Evolutionary conservation across 2,113 vertebrate species (phyloP).

Genomic region (Isurus oxyrinchus): DNA sequence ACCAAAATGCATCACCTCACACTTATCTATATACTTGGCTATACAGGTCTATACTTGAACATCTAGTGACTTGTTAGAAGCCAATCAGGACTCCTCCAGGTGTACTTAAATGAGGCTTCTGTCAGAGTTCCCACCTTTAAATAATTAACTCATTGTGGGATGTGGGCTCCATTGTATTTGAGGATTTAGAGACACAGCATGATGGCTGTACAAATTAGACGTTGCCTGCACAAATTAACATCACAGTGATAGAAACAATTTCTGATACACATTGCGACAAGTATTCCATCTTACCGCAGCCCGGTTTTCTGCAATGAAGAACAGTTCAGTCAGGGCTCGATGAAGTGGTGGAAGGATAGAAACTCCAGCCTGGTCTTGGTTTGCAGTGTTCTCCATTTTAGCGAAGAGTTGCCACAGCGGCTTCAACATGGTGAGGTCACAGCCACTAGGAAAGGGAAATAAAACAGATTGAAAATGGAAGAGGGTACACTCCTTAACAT

Average conservation of each 20-base stretch:
- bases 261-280: not conserved
- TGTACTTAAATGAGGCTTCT: not conserved
- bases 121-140: not conserved
- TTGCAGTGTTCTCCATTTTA: constrained; percentile 75
- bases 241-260: not conserved
- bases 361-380: constrained; percentile 69
- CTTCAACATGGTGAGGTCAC: constrained; percentile 78
- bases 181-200: not conserved
- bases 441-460: constrained; percentile 61
- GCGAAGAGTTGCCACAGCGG: constrained; percentile 91
- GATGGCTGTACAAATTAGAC: not conserved
- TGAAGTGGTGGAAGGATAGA: constrained; percentile 85
- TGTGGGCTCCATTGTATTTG: not conserved
- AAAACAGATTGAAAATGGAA: not conserved
- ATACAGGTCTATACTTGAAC: not conserved
- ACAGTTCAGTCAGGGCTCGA: constrained; percentile 88
- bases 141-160: not conserved
- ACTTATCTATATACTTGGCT: not conserved
- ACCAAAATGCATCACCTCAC: no score
- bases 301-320: constrained; percentile 82
- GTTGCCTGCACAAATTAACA: not conserved
- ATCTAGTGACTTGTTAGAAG: not conserved
- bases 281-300: constrained; percentile 66
- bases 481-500: not conserved
- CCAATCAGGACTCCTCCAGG: not conserved